These are phyloP conservation scores for Pseudomyrmex gracilis DNA, from an alignment of 1,140 invertebrate genomes.

Conservation along the genomic window DNA sequence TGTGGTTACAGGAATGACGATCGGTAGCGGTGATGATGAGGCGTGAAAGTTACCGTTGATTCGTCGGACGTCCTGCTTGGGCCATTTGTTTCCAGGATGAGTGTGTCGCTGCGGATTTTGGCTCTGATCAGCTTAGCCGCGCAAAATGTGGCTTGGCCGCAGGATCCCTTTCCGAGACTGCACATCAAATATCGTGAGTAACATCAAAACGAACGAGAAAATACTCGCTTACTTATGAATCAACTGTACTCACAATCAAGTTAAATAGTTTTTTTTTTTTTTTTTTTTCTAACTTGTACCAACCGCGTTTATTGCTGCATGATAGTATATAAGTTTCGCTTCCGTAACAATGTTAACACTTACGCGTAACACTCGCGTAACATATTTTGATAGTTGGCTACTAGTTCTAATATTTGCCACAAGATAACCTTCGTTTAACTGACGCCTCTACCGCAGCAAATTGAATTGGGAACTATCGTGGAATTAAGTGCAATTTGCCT, in stretches of 20 bases:
- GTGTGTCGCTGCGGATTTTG: conserved; percentile 74
- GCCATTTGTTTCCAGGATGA: conserved; percentile 78
- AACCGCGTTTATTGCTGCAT: not conserved
- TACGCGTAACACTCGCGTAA: conserved; percentile 1
- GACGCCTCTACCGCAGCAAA: conserved; percentile 14
- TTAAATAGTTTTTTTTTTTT: not conserved
- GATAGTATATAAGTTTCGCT: not conserved
- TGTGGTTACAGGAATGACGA: conserved; percentile 68
- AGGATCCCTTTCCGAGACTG: conserved; percentile 80
- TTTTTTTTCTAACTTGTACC: not conserved
- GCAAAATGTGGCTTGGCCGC: conserved; percentile 79
- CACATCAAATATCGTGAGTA: conserved; percentile 83
- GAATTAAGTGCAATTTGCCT: conserved; percentile 53
- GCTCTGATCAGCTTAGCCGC: conserved; percentile 75
- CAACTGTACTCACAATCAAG: not conserved
- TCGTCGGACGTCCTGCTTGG: conserved; percentile 65
- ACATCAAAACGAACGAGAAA: conserved; percentile 21
- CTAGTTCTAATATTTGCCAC: conserved; percentile 36
- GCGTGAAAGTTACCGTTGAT: conserved; percentile 73
- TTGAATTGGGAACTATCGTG: conserved; percentile 45
- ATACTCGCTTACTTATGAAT: not conserved
- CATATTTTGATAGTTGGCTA: not conserved
- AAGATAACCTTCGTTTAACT: conserved; percentile 42
- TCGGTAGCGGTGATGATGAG: conserved; percentile 74
- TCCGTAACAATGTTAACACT: not conserved